phyloP scores from a whole-genome alignment of 2,888 invertebrate species.

The Epinotia brunnichana region DNA sequence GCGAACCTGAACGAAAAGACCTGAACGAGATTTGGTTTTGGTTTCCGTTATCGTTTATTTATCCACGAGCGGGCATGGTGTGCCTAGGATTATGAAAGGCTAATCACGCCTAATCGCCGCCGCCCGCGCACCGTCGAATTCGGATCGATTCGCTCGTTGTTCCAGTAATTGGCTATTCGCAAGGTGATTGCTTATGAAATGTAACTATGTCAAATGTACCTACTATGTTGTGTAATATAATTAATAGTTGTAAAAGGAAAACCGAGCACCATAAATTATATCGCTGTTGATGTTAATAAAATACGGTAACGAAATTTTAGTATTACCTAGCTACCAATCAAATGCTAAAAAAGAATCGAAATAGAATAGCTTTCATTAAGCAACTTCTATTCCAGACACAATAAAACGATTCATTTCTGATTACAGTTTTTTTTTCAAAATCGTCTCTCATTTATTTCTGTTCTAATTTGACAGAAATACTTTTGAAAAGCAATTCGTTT shows the following conservation, averaged over 20 bases:
- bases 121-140: conserved; percentile 63
- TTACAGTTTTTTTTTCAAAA: background rate
- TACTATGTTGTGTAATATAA: conserved; percentile 1
- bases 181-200: conserved; percentile 20
- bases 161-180: conserved; percentile 38
- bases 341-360: too few species aligned
- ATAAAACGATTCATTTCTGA: background rate
- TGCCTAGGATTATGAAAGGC: conserved; percentile 53
- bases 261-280: background rate
- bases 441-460: background rate
- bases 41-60: background rate
- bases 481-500: conserved; percentile 34
- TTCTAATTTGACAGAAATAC: conserved; percentile 7
- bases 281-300: too few species aligned
- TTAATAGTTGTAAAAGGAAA: background rate
- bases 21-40: too few species aligned
- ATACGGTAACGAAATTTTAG: too few species aligned
- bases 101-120: conserved; percentile 40
- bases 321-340: too few species aligned
- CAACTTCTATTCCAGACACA: conserved; percentile 26
- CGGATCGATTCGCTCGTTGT: conserved; percentile 58
- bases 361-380: background rate
- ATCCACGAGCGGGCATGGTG: conserved; percentile 23
- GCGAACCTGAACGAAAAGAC: too few species aligned
- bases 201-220: background rate